These are phyloP conservation scores for Mohoua ochrocephala DNA, from an alignment of 2,113 vertebrate species.

Conservation along the genomic window DNA sequence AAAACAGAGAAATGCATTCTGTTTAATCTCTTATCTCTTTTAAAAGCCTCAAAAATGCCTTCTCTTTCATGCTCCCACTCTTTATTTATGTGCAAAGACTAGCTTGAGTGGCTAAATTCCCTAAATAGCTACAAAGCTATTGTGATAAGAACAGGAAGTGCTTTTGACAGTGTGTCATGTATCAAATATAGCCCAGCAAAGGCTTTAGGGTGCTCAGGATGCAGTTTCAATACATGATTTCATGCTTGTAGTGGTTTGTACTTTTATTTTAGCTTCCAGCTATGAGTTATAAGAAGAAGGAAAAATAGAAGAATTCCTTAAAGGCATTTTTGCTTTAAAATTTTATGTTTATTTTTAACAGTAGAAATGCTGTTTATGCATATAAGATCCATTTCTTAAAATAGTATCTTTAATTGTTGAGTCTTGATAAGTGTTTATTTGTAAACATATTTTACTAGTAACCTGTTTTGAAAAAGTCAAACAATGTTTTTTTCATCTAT, in stretches of 20 bases:
- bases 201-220: not conserved
- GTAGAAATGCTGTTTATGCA: not conserved
- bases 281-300: not conserved
- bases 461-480: not conserved
- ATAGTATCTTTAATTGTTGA: not conserved
- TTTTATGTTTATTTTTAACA: not conserved
- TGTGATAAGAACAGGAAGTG: conserved; percentile 19
- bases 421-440: not conserved
- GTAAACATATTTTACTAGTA: not conserved
- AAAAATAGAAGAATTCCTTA: not conserved
- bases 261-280: not conserved
- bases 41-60: conserved; percentile 4
- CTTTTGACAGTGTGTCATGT: not conserved
- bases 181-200: not conserved
- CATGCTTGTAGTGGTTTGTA: not conserved
- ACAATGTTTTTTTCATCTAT: not conserved
- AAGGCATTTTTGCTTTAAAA: not conserved
- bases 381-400: not conserved
- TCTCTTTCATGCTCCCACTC: not conserved
- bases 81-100: conserved; percentile 13
- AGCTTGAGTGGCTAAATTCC: conserved; percentile 4
- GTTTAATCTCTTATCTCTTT: conserved; percentile 22
- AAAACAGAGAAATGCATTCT: not conserved
- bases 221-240: not conserved
- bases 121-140: conserved; percentile 40